These are phyloP conservation scores for Drosophila mauritiana DNA, from an alignment of 1,140 invertebrate genomes.

Conservation along the genomic window DNA sequence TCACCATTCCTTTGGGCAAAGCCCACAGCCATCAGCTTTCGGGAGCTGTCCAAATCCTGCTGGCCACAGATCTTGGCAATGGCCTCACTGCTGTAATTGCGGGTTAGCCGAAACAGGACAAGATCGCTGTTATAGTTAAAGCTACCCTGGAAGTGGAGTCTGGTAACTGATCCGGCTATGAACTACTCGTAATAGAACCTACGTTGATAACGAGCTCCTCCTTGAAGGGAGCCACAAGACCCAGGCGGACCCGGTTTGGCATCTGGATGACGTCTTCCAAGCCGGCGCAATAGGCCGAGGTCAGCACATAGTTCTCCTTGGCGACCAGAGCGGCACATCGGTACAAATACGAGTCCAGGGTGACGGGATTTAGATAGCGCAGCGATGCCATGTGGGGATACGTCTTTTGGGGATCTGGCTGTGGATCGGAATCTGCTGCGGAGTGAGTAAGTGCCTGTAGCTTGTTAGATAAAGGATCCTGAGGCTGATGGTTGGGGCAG, in stretches of 20 bases:
- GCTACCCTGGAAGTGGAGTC: neutral
- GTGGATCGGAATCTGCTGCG: neutral
- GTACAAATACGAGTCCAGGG: neutral
- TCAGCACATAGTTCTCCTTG: neutral
- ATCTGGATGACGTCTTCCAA: neutral
- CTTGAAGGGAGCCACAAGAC: neutral
- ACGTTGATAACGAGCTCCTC: neutral
- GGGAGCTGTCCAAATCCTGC: neutral
- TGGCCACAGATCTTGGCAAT: too few species aligned
- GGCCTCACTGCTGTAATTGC: neutral
- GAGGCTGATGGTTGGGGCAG: constrained; percentile 5
- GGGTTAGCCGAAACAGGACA: neutral
- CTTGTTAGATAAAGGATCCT: neutral
- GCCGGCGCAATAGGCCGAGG: neutral
- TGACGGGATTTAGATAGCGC: neutral
- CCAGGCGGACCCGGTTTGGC: neutral
- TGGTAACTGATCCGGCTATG: neutral
- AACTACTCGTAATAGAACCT: neutral
- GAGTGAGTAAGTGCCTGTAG: neutral
- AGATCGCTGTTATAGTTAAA: neutral
- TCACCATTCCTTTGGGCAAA: constrained; percentile 1
- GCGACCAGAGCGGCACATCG: constrained; percentile 1
- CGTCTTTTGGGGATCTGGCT: neutral
- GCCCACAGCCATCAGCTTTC: neutral
- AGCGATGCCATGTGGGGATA: constrained; percentile 8